These are phyloP conservation scores for Cyanoliseus patagonus DNA, from an alignment of 2,113 vertebrate species.

Conservation along the genomic window DNA sequence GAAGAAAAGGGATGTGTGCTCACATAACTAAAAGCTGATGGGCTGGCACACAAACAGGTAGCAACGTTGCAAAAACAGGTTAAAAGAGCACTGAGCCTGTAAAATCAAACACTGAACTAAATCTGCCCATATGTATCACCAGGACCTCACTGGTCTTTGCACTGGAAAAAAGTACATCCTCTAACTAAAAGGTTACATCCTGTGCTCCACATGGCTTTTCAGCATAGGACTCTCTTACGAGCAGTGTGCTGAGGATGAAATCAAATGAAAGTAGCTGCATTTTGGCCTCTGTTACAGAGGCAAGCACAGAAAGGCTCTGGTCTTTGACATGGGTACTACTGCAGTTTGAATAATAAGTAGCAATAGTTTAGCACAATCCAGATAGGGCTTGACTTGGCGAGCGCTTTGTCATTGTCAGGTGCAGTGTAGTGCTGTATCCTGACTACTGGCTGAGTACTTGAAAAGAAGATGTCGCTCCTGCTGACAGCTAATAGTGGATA, in stretches of 20 bases:
- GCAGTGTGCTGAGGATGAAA: neutral
- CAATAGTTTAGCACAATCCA: neutral
- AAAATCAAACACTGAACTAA: neutral
- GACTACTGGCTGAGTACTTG: slow-evolving; percentile 20
- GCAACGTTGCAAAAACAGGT: neutral
- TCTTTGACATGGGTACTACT: neutral
- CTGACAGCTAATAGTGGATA: slow-evolving; percentile 56
- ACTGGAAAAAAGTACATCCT: neutral
- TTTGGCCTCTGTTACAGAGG: neutral
- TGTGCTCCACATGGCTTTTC: neutral
- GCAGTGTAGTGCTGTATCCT: neutral
- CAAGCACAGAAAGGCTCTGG: neutral
- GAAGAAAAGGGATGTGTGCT: neutral
- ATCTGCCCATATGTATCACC: neutral
- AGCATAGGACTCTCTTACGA: neutral
- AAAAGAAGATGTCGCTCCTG: slow-evolving; percentile 45
- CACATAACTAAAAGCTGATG: neutral
- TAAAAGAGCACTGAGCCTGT: neutral
- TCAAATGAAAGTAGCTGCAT: neutral
- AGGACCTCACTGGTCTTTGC: neutral
- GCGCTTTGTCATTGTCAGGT: slow-evolving; percentile 18
- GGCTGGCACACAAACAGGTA: neutral
- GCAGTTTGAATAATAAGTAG: slow-evolving; percentile 3
- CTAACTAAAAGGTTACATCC: neutral
- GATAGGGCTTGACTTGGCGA: neutral